Evolutionary conservation across 2,888 invertebrate species (phyloP), one percentile per base, ranked within the genome.

Genomic region (Hoplodrina ambigua): DNA sequence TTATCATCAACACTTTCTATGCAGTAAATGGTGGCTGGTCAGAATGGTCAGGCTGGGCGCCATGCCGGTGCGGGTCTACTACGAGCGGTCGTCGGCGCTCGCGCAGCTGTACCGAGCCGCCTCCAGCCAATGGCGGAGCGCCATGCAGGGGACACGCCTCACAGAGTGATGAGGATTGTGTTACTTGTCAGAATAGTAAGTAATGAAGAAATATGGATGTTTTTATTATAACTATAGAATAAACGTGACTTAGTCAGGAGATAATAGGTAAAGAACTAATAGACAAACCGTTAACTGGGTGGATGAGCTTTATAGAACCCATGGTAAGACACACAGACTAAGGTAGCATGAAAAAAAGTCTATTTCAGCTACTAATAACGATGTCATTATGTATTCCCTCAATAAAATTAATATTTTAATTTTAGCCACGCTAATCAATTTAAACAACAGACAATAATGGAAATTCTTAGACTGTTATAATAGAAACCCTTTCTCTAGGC

Each of bases 21-120:
- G 0, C 49, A 99, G 99, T 99, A 57, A 98, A 99, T 92, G 99
- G 99, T 19, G 99, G 98, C 69, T 99, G 99, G 99, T 98, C 98
- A 33, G 96, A 97, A 58, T 99, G 99, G 99, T 97, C 98, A 6
- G 95, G 97, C 4, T 99, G 99, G 99, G 96, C 97, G 41, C 97
- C 98, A 58, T 99, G 99, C 91, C 96, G 97, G 63, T 99, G 99
- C 93, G 97, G 97, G 2, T 93, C 96, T 1, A 93, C 96, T 74
- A 97, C 97, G 57, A 97, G 98, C 69, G 97, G 97, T 8, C 97
- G 98, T 88, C 97, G 98, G 88, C 96, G 99, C 78, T 97, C 97
- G 52, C 97, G 99, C 73, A 97, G 97, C 52, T 99, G 99, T 92
- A 97, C 97, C 64, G 98, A 98, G 90, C 99, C 99, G 0, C 96